Evolutionary conservation across 2,113 vertebrate genomes (phyloP).

Genomic region (Oreochromis tanganicae): DNA sequence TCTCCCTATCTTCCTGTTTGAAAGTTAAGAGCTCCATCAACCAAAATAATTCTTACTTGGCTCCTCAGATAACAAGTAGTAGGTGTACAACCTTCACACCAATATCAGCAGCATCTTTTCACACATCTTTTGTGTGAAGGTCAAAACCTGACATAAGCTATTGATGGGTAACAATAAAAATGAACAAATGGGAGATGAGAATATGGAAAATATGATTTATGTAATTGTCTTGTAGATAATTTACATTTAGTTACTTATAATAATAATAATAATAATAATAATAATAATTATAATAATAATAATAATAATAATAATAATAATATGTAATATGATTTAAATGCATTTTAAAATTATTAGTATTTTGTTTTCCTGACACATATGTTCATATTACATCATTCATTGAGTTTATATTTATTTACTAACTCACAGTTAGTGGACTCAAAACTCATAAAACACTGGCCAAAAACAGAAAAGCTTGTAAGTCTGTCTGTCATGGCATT

Average conservation of each 20-base stretch:
- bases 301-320: not conserved
- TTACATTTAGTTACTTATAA: not conserved
- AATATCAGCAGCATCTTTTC: not conserved
- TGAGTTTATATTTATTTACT: not conserved
- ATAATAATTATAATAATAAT: not conserved
- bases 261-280: not conserved
- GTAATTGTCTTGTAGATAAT: not conserved
- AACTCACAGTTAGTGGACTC: not conserved
- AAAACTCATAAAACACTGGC: not conserved
- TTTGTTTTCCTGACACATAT: not conserved
- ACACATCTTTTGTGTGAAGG: not conserved
- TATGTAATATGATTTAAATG: not conserved
- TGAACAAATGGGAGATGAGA: not conserved
- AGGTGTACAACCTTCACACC: not conserved
- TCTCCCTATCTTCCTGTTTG: not conserved
- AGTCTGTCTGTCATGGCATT: not conserved
- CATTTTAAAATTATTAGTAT: not conserved
- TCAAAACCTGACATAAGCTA: not conserved
- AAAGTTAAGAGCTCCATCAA: not conserved
- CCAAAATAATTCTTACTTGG: not conserved
- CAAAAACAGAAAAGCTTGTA: not conserved
- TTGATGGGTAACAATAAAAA: not conserved
- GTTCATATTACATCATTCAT: not conserved
- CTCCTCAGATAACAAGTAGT: not conserved
- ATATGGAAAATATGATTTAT: fast-evolving